A percentile compares a stretch with the other conserved stretches of the same genome.
These are phyloP conservation scores for Poecilia picta DNA, from an alignment of 2,797 vertebrate species.

Conservation along the genomic window DNA sequence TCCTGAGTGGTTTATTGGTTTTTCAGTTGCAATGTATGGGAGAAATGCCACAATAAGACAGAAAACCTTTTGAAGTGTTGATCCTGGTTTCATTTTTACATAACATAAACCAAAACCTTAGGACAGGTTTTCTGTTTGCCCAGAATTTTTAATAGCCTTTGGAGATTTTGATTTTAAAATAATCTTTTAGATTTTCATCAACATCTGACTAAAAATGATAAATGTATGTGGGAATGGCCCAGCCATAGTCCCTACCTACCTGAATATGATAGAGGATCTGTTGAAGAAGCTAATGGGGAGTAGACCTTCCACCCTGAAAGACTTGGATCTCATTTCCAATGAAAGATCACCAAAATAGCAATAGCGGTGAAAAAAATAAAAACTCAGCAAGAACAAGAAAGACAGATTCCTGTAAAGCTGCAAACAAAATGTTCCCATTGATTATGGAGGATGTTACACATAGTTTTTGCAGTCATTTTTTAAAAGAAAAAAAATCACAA, in stretches of 20 bases:
- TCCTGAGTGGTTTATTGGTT: background rate
- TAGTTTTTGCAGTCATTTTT: no score
- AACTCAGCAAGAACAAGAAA: background rate
- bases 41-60: background rate
- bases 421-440: no score
- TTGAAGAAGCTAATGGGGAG: background rate
- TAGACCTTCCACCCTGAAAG: background rate
- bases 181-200: background rate
- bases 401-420: background rate
- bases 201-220: no score
- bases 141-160: background rate
- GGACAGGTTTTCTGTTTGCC: background rate
- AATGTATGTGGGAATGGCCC: no score
- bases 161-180: background rate
- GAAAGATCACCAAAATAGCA: background rate
- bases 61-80: background rate
- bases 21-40: background rate
- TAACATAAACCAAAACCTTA: background rate
- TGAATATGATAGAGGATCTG: background rate
- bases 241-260: no score
- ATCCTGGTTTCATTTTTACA: background rate
- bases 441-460: no score
- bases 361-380: background rate
- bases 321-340: background rate
- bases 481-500: no score